Evolutionary conservation across 2,113 vertebrate genomes (phyloP).

Genomic region (Puntigrus tetrazona): DNA sequence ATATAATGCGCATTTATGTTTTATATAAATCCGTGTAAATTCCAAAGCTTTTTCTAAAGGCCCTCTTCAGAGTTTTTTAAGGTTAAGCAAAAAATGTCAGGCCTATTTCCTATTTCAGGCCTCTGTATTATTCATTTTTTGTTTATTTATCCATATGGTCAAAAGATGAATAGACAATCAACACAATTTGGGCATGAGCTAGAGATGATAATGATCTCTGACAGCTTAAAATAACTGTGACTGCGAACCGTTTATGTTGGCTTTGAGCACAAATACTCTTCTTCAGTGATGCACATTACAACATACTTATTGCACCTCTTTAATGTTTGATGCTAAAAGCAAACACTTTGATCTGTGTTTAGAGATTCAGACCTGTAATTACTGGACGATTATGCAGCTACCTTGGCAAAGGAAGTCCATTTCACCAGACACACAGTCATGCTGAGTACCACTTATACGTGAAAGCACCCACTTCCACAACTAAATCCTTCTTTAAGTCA

Average conservation of each 20-base stretch:
- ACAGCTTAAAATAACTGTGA: not conserved
- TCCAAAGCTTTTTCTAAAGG: not conserved
- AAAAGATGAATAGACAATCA: not conserved
- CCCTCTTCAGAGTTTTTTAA: not conserved
- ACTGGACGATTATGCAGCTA: not conserved
- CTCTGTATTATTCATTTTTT: not conserved
- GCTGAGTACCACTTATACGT: constrained; percentile 2
- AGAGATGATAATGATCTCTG: not conserved
- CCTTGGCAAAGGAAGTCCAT: not conserved
- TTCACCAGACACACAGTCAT: constrained; percentile 19
- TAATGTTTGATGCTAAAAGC: constrained; percentile 17
- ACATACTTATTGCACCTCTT: not conserved
- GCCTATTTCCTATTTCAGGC: too few relatives aligned
- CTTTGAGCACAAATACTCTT: not conserved
- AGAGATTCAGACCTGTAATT: constrained; percentile 28
- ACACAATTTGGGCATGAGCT: not conserved
- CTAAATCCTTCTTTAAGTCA: not conserved
- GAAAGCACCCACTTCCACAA: not conserved
- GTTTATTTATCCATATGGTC: not conserved
- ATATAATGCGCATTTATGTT: not conserved
- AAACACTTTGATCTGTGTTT: constrained; percentile 14
- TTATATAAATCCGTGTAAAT: not conserved
- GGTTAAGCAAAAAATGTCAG: not conserved
- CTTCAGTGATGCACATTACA: not conserved
- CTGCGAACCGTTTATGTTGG: constrained; percentile 1